Percentiles rank a stretch among this genome's conserved stretches.
These are phyloP conservation scores for Apodemus speciosus DNA, from an alignment of 2,113 vertebrate genomes.

Conservation along the genomic window DNA sequence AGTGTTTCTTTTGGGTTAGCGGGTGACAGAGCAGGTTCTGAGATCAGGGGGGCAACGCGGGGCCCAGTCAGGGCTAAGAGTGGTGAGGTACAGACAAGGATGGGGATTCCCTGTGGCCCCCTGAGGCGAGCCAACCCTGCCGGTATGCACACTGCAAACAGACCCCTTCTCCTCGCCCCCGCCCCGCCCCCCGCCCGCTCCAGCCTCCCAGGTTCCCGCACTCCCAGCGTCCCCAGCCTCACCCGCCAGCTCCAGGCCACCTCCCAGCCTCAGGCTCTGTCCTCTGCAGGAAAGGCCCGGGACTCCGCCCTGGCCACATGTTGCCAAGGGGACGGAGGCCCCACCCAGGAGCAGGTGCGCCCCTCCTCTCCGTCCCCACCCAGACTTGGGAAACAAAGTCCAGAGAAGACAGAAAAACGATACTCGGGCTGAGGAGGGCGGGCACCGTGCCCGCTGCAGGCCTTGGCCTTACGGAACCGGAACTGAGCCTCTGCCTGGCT, in stretches of 20 bases:
- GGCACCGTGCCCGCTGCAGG: not conserved
- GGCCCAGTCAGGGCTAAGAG: fast-evolving
- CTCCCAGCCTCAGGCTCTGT: not conserved
- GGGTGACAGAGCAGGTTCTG: not conserved
- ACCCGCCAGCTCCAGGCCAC: not conserved
- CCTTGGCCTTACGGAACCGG: not conserved
- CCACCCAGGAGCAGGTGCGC: conserved; percentile 45
- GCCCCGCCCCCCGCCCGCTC: too few species aligned
- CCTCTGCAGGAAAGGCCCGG: not conserved
- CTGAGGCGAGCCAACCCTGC: fast-evolving
- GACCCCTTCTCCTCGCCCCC: not conserved
- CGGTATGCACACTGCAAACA: not conserved
- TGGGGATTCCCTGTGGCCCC: not conserved
- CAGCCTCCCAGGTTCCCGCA: fast-evolving
- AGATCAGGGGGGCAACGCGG: fast-evolving
- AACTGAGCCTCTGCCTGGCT: not conserved
- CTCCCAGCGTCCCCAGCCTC: not conserved
- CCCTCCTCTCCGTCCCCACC: conserved; percentile 41
- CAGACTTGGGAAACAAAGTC: conserved; percentile 65
- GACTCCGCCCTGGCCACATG: not conserved
- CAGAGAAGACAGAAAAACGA: conserved; percentile 63
- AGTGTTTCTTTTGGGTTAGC: not conserved
- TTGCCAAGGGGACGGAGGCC: conserved; percentile 61
- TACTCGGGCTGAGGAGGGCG: not conserved
- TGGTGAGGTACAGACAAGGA: not conserved